Evolutionary conservation across 2,888 invertebrate genomes (phyloP).

Genomic region (Stomorhina lunata): DNA sequence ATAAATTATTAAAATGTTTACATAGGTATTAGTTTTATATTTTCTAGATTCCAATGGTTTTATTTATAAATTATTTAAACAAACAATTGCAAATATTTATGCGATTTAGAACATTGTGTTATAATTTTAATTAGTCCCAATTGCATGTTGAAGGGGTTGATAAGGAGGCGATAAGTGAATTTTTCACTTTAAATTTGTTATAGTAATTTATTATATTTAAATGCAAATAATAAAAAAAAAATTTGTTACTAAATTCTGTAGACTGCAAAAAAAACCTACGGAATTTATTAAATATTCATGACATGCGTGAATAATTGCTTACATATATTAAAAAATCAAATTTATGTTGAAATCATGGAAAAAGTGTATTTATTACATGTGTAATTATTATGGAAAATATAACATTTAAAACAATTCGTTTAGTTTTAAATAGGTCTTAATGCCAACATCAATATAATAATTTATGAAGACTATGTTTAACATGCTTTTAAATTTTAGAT

Average conservation of each 20-base stretch:
- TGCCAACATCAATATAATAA: no score
- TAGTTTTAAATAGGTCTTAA: no score
- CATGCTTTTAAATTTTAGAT: not conserved
- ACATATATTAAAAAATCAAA: not conserved
- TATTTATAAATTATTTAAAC: slow-evolving; percentile 10
- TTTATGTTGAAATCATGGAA: not conserved
- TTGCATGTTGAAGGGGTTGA: not conserved
- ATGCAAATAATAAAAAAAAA: not conserved
- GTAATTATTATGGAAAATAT: not conserved
- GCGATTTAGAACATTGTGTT: not conserved
- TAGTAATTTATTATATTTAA: slow-evolving; percentile 2
- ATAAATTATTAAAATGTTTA: not conserved
- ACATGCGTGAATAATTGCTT: slow-evolving; percentile 19
- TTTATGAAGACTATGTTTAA: no score
- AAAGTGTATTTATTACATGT: not conserved
- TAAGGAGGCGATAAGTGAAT: not conserved
- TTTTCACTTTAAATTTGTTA: not conserved
- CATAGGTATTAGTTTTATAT: not conserved
- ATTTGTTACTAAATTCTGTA: not conserved
- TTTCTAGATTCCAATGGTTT: not conserved
- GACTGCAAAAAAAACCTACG: not conserved
- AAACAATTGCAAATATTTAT: slow-evolving; percentile 31
- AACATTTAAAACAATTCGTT: no score
- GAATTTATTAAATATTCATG: slow-evolving; percentile 17
- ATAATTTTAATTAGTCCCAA: slow-evolving; percentile 28